Conservation (phyloP, 2,888 invertebrate species). For the Athalia rosae region DNA sequence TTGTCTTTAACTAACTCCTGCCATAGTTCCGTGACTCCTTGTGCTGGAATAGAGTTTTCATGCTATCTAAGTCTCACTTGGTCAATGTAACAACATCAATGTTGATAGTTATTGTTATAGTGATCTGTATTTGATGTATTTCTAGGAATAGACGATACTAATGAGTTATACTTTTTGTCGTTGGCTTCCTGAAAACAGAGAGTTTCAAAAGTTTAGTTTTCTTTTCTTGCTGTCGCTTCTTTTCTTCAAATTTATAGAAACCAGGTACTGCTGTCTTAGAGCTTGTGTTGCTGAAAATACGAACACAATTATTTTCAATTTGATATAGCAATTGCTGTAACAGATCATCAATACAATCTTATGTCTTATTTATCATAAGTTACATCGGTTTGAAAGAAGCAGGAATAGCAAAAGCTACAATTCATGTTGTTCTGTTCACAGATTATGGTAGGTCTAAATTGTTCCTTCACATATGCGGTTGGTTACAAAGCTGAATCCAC, state of each 20-base stretch:
- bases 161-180: slow-evolving; percentile 76
- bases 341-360: slow-evolving; percentile 50
- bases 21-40: slow-evolving; percentile 71
- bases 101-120: neutral
- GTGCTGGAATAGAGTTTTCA: slow-evolving; percentile 62
- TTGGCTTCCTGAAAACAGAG: slow-evolving; percentile 85
- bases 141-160: neutral
- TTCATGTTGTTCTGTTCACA: no score
- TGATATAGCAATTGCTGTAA: neutral
- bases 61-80: neutral
- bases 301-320: neutral
- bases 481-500: neutral
- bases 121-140: neutral
- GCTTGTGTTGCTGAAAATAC: slow-evolving; percentile 45
- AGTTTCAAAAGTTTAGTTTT: slow-evolving; percentile 85
- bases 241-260: slow-evolving; percentile 91
- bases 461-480: no score
- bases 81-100: neutral
- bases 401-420: no score
- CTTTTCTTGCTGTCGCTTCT: slow-evolving; percentile 86
- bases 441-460: no score
- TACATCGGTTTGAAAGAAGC: neutral
- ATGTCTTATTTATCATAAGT: slow-evolving; percentile 48
- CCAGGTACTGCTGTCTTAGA: slow-evolving; percentile 72
- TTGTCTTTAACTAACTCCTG: slow-evolving; percentile 72